Conservation (phyloP, 2,888 invertebrate genomes). For the Thymelicus sylvestris region DNA sequence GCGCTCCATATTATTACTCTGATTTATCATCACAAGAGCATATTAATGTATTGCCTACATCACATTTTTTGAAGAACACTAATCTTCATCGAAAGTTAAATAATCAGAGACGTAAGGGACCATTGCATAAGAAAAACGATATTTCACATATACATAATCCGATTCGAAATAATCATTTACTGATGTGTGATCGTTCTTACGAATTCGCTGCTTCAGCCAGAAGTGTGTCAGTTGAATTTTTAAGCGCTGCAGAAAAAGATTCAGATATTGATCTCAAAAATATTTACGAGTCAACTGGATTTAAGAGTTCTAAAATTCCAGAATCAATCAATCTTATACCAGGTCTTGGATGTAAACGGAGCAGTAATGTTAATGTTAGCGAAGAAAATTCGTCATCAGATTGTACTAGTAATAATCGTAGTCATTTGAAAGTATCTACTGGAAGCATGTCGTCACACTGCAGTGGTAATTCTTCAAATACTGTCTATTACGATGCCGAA, state of each 20-base stretch:
- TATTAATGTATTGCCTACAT: slow-evolving; percentile 73
- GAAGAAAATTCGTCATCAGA: slow-evolving; percentile 61
- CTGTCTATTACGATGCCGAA: slow-evolving; percentile 79
- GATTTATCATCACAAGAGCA: slow-evolving; percentile 87
- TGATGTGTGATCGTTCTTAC: slow-evolving; percentile 68
- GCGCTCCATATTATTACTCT: slow-evolving; percentile 94
- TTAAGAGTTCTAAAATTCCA: slow-evolving; percentile 84
- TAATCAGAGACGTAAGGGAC: slow-evolving; percentile 88
- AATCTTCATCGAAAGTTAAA: slow-evolving; percentile 86
- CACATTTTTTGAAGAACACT: slow-evolving; percentile 79
- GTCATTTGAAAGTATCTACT: slow-evolving; percentile 62
- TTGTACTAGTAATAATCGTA: slow-evolving; percentile 51
- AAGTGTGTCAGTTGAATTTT: slow-evolving; percentile 87
- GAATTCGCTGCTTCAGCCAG: slow-evolving; percentile 85
- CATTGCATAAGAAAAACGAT: slow-evolving; percentile 86
- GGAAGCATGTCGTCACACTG: slow-evolving; percentile 81
- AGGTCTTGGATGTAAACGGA: slow-evolving; percentile 79
- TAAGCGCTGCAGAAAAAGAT: slow-evolving; percentile 87
- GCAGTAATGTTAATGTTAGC: slow-evolving; percentile 55
- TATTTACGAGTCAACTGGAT: slow-evolving; percentile 88
- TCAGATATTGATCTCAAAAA: slow-evolving; percentile 88
- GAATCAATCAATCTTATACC: slow-evolving; percentile 80
- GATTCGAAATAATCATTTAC: slow-evolving; percentile 78
- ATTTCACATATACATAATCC: slow-evolving; percentile 90
- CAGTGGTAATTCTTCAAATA: slow-evolving; percentile 78